Evolutionary conservation across 2,797 vertebrate genomes (phyloP), one percentile per base, ranked within the genome.

Genomic region (Neoniphon sammara): DNA sequence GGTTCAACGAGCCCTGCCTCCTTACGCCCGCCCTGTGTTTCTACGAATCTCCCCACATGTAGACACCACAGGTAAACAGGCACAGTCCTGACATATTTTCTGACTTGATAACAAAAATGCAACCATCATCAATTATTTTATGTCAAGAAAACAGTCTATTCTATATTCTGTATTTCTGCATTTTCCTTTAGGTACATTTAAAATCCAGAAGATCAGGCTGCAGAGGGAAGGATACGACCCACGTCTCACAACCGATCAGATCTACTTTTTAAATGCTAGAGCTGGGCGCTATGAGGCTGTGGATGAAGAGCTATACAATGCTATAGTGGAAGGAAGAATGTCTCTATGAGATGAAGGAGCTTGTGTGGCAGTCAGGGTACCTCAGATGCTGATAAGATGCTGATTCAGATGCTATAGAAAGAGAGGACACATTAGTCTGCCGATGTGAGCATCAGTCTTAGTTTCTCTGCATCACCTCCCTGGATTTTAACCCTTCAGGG

Each of bases 121-220:
- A 44, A 44, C 42, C 4, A 15, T 42, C 8, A 1, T 17, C 2
- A 17, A 46, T 25, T 12, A 64, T 63, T 73, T 39, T 3, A 54
- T 23, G 14, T 63, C 1, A 60, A 5, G 17, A 17, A 27, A 50
- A 0, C 58, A 46, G 53, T 21, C 17, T 7, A 23, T 12, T 62
- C 6, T 47, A 1, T 58, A 57, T 42, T 47, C 14, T 85, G 5
- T 49, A 5, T 77, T 4, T 70, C 31, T 56, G 58, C 25, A 23
- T 81, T 78, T 36, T 49, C 42, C 0, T 5, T 2, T 69, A 98
- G 97, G 96, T 63, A 98, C 97, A 0, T 98, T 98, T 87, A 98
- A 98, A 93, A 96, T 98, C 80, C 96, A 97, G 94, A 98, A 98
- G 90, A 97, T 95, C 8, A 90, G 96, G 64, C 85, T 98, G 39